Evolutionary conservation across 2,888 invertebrate genomes (phyloP).

Genomic region (Asteroscopus sphinx): DNA sequence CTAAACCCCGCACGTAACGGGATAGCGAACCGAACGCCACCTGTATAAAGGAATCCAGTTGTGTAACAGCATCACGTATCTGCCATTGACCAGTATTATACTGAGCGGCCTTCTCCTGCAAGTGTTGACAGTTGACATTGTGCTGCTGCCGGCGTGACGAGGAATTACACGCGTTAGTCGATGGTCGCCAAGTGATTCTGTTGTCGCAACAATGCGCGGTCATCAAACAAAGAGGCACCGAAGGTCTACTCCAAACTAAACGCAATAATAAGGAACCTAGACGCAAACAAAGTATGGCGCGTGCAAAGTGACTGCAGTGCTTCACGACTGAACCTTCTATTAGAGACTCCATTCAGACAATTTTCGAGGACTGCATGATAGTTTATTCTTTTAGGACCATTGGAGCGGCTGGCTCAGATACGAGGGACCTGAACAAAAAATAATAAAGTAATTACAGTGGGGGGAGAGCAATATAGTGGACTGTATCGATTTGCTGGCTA

Average conservation of each 20-base stretch:
- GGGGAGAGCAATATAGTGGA: too few species aligned
- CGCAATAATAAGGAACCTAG: background rate
- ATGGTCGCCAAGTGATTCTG: conserved; percentile 4
- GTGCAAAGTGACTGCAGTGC: background rate
- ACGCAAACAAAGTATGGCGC: background rate
- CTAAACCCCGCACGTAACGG: background rate
- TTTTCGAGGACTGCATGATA: too few species aligned
- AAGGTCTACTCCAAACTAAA: conserved; percentile 9
- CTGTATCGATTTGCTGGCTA: too few species aligned
- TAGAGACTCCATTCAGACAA: too few species aligned
- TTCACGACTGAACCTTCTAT: too few species aligned
- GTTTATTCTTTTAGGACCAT: too few species aligned
- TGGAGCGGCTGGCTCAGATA: too few species aligned
- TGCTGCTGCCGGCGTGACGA: conserved; percentile 18
- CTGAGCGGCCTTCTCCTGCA: conserved; percentile 36
- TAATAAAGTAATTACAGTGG: too few species aligned
- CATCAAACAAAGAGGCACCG: conserved; percentile 5
- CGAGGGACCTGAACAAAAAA: too few species aligned
- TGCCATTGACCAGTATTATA: conserved; percentile 6
- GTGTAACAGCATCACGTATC: conserved; percentile 8
- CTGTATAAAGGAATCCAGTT: conserved; percentile 20
- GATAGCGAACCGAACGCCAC: conserved; percentile 2
- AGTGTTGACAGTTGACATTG: conserved; percentile 20
- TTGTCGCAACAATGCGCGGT: background rate
- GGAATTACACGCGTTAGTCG: conserved; percentile 9